Evolutionary conservation across 2,113 vertebrate genomes (phyloP), one percentile per base, ranked within the genome.

Genomic region (Sander lucioperca): DNA sequence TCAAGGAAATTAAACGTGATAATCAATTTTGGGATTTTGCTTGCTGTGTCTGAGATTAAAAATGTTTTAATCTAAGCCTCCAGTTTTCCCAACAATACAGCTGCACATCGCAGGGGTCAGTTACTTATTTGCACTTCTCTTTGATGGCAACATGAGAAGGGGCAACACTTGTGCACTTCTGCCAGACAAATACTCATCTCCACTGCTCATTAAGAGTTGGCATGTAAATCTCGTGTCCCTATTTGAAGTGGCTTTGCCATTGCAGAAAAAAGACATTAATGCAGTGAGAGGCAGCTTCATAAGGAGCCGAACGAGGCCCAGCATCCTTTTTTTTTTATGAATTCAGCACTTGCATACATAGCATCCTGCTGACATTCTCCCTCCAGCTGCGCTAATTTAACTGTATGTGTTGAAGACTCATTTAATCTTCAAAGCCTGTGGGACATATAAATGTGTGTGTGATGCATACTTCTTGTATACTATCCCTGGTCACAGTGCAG

Each of bases 321-420:
- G 67, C 80, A 87, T 85, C 25, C n/a, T 70, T 33, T 78, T 75
- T 69, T 73, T 43, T 43, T 3, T 9, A 81, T 79, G 57, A 79
- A 79, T 36, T 74, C 68, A 77, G 45, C n/a, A 39, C 14, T 72
- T 86, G 63, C 45, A 87, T 63, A 78, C 75, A 81, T 51, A 67
- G 66, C 64, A 82, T 79, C 74, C 64, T 59, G 72, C 80, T 80
- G 61, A 79, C 82, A 67, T 64, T 65, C 51, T 84, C 69, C 57
- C 43, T 86, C 68, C 66, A 85, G 86, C 85, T 87, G 84, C 74
- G 86, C 84, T 89, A 83, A 93, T 92, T 86, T 89, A 79, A 89
- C 66, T 79, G 69, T 77, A 66, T 57, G 47, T 86, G 75, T 45
- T 83, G 56, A 88, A 89, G 84, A 82, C 74, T 87, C 64, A 79